Base-by-base conservation (phyloP, 2,113 vertebrate species). In the Asarcornis scutulata region DNA sequence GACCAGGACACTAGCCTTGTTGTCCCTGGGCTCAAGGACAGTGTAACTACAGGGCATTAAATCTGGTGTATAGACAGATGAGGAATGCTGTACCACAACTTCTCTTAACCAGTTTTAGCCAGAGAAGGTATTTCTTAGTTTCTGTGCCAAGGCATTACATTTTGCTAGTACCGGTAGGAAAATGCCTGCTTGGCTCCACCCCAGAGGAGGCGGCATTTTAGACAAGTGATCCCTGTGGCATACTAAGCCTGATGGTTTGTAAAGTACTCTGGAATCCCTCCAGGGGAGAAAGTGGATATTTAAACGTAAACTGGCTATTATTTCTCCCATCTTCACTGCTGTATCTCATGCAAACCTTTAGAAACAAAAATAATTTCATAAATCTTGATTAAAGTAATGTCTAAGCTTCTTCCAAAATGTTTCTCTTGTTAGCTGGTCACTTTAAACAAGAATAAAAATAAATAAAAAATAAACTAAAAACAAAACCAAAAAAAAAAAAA, bases 361-460 rank as follows among this genome's bases (percentile, higher is more conserved):
- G 50, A 79, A 93, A 50, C 17, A 55, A 50, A 81, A 56, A 34
- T 44, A 75, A 88, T 86, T 90, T 75, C 56, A 82, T 86, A 73
- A 79, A 79, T 90, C 18, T 38, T 79, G 27, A 91, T 86, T 92
- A 81, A 90, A 91, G 94, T 71, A 71, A 63, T 9, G 22, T 10
- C 44, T 55, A 55, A 46, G 17, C 4, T 72, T 20, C 46, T 77
- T 82, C 32, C 71, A 38, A 73, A 93, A 44, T 74, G 48, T 71
- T 88, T 95, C 55, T 91, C 7, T 31, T 95, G 63, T 34, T 55
- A 59, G 31, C 11, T 95, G 79, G n/a, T 88, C 67, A 87, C 62
- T 96, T 91, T 44, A 90, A 94, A 40, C 60, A 75, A 67, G 7
- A 31, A 80, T 77, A 91, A 83, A 48, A 78, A 64, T 36, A 7